Base-by-base conservation (phyloP, 2,113 vertebrate species). In the Vidua chalybeata region DNA sequence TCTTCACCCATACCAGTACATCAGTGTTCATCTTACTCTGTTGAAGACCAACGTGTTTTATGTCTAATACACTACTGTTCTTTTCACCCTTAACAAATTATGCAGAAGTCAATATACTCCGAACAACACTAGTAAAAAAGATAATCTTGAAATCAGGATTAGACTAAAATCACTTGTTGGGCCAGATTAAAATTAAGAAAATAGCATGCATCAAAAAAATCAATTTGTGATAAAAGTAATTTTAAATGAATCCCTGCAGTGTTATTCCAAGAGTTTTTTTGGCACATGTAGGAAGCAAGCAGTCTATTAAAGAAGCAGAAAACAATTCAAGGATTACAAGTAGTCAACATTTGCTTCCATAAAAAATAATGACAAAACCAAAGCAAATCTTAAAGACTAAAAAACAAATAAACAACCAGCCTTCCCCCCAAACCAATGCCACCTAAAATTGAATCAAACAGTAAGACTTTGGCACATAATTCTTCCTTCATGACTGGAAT, bases 391-490 rank as follows among this genome's bases (percentile, higher is more conserved):
- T 27, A 24, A 83, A 89, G 18, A 24, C 7, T 7, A 9, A 64
- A 37, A 11, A 59, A 17, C 1, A 64, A 54, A 67, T 9, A 26
- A 61, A 28, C 0, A 56, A 7, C 0, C 4, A 43, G 41, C 15
- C 14, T 14, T 43, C 30, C 6, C 0, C 6, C 5, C 9, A 54
- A 35, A 79, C 0, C 4, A 46, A 13, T 31, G 4, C 4, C 1
- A 48, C 6, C 2, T 56, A 48, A 55, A 31, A 58, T 9, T 54
- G 16, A 81, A 52, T 43, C 28, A 71, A 67, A 23, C 12, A 78
- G 21, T 71, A 81, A 41, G 27, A 11, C 2, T 11, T 28, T 49
- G 49, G 15, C 11, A 56, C 6, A 39, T 22, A 41, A 14, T 64
- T 89, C 37, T 76, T 79, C 20, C 7, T 66, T 61, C 33, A 22